A percentile compares a stretch with the other conserved stretches of the same genome.
These are phyloP conservation scores for Magallana ariakensis DNA, from an alignment of 1,140 invertebrate genomes.

Conservation along the genomic window DNA sequence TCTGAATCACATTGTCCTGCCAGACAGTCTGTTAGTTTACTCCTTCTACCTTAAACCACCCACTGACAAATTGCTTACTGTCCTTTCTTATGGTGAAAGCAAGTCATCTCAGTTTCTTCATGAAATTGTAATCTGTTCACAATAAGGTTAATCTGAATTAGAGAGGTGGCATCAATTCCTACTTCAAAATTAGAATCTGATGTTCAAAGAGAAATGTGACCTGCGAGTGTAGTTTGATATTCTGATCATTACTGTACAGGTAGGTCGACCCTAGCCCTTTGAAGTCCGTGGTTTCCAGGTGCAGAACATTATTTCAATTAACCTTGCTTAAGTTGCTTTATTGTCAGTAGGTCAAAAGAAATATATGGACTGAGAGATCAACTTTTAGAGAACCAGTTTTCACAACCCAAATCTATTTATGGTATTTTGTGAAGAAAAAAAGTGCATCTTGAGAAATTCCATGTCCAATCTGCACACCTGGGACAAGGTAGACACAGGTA, in stretches of 20 bases:
- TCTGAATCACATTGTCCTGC: too few species aligned
- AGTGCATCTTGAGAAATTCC: background rate
- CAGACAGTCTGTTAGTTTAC: too few species aligned
- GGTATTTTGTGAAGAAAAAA: background rate
- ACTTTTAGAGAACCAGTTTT: background rate
- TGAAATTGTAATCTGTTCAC: background rate
- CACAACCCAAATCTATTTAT: slow-evolving; percentile 12
- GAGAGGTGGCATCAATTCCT: background rate
- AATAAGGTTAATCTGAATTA: background rate
- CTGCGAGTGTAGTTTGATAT: slow-evolving; percentile 2
- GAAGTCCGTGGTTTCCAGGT: slow-evolving; percentile 1
- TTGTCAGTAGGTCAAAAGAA: background rate
- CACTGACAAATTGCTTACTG: background rate
- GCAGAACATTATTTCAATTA: slow-evolving; percentile 4
- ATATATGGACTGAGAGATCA: background rate
- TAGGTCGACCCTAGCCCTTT: background rate
- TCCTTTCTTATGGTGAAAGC: background rate
- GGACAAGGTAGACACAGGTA: background rate
- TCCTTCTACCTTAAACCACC: background rate
- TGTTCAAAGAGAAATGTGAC: slow-evolving; percentile 9
- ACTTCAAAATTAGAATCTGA: background rate
- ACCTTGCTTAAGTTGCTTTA: background rate
- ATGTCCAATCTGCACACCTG: slow-evolving; percentile 5
- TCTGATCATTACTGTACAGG: slow-evolving; percentile 17
- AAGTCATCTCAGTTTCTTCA: background rate